phyloP scores from a whole-genome alignment of 2,888 invertebrate species.

The Steinernema scapterisci region DNA sequence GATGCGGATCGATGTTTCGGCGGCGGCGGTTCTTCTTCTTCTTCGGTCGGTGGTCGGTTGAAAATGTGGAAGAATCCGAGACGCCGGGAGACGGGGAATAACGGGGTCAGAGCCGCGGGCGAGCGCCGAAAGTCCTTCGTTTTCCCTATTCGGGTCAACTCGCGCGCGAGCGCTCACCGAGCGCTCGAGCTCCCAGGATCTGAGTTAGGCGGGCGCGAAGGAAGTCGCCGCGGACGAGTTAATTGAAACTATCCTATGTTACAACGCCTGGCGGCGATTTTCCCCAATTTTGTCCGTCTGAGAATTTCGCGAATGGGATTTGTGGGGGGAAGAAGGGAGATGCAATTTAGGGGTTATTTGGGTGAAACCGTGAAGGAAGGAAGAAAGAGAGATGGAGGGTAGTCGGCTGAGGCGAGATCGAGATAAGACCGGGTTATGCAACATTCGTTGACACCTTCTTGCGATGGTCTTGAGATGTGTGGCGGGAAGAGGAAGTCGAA shows the following conservation, averaged over 20 bases:
- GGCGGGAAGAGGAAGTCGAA: background rate
- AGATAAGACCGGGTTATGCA: background rate
- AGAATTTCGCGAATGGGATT: background rate
- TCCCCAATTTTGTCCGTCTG: background rate
- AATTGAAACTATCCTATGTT: slow-evolving; percentile 21
- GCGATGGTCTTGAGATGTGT: background rate
- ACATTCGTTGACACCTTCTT: background rate
- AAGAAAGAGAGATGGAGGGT: background rate
- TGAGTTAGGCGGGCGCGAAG: background rate
- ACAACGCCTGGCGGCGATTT: background rate
- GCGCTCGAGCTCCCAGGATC: slow-evolving; percentile 10
- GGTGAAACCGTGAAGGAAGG: background rate
- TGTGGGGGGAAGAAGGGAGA: background rate
- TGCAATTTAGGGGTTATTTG: background rate
- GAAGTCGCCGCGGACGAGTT: background rate
- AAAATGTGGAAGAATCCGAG: slow-evolving; percentile 16
- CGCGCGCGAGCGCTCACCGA: slow-evolving; percentile 10
- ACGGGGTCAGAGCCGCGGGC: slow-evolving; percentile 27
- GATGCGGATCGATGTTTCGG: background rate
- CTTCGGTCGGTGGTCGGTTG: slow-evolving; percentile 4
- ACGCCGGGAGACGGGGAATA: slow-evolving; percentile 19
- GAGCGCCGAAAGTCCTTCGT: background rate
- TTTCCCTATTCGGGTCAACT: slow-evolving; percentile 31
- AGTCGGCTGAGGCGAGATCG: background rate
- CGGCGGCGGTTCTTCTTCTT: background rate